Conservation (phyloP, 2,888 invertebrate species). For the Calameuta filiformis region DNA sequence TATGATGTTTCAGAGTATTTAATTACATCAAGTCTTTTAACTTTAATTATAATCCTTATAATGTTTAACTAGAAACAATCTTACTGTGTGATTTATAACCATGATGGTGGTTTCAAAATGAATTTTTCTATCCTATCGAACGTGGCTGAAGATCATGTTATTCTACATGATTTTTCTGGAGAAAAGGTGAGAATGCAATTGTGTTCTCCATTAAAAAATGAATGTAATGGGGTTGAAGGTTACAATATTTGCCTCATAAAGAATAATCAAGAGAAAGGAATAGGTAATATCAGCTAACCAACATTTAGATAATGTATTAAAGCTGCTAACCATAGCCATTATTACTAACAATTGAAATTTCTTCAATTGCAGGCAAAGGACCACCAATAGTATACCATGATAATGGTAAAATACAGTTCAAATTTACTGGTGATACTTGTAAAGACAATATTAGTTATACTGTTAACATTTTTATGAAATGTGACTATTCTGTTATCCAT, state of each 20-base stretch:
- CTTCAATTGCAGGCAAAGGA: slow-evolving; percentile 38
- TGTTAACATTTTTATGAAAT: slow-evolving; percentile 46
- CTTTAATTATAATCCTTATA: neutral
- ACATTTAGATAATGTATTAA: neutral
- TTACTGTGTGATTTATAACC: neutral
- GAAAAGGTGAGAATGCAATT: slow-evolving; percentile 18
- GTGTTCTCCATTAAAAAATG: slow-evolving; percentile 40
- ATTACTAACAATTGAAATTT: neutral
- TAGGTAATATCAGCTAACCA: slow-evolving; percentile 39
- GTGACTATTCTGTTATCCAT: slow-evolving; percentile 40
- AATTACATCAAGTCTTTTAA: neutral
- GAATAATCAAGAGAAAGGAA: slow-evolving; percentile 42
- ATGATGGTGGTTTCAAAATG: neutral
- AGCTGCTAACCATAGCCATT: neutral
- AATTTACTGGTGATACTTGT: slow-evolving; percentile 50
- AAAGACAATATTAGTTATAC: slow-evolving; percentile 33
- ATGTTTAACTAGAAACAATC: neutral
- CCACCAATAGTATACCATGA: slow-evolving; percentile 31
- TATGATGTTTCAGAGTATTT: neutral
- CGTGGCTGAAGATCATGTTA: neutral
- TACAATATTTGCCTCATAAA: slow-evolving; percentile 47
- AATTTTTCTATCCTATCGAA: slow-evolving; percentile 12
- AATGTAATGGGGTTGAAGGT: slow-evolving; percentile 41
- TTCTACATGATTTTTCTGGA: neutral
- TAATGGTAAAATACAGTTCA: slow-evolving; percentile 36